Conservation (phyloP, 2,113 vertebrate genomes). For the Colossoma macropomum region DNA sequence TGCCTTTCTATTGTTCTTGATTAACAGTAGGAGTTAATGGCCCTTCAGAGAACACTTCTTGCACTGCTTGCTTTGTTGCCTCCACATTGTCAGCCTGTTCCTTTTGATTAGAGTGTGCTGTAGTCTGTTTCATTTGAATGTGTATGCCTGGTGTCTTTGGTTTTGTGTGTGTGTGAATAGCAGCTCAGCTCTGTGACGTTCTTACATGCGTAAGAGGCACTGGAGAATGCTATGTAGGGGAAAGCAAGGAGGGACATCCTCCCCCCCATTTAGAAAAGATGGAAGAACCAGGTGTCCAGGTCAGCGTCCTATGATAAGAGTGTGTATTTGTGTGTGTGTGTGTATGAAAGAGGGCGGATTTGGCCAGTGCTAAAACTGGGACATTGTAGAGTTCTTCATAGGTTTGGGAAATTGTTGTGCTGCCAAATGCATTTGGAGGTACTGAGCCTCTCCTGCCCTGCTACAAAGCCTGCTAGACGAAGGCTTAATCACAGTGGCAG, state of each 20-base stretch:
- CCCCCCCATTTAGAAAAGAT: background rate
- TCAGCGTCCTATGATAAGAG: background rate
- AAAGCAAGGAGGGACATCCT: background rate
- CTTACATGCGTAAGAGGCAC: background rate
- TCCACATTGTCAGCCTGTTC: background rate
- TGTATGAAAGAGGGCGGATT: background rate
- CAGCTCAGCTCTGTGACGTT: background rate
- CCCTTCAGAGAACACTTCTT: background rate
- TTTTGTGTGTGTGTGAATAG: background rate
- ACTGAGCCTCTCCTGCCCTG: background rate
- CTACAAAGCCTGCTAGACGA: background rate
- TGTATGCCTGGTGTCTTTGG: background rate
- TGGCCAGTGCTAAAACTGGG: background rate
- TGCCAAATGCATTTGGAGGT: background rate
- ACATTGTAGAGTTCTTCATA: conserved; percentile 3
- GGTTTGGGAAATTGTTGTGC: conserved; percentile 14
- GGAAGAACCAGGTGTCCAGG: background rate
- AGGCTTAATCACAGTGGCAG: background rate
- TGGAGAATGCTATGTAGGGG: background rate
- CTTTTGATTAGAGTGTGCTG: background rate
- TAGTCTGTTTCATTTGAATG: background rate
- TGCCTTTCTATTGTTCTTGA: conserved; percentile 19
- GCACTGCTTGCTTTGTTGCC: background rate
- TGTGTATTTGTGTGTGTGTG: background rate
- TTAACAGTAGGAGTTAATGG: conserved; percentile 15